A percentile compares a stretch with the other conserved stretches of the same genome.
These are phyloP conservation scores for Asbolus verrucosus DNA, from an alignment of 1,140 invertebrate species.

Conservation along the genomic window DNA sequence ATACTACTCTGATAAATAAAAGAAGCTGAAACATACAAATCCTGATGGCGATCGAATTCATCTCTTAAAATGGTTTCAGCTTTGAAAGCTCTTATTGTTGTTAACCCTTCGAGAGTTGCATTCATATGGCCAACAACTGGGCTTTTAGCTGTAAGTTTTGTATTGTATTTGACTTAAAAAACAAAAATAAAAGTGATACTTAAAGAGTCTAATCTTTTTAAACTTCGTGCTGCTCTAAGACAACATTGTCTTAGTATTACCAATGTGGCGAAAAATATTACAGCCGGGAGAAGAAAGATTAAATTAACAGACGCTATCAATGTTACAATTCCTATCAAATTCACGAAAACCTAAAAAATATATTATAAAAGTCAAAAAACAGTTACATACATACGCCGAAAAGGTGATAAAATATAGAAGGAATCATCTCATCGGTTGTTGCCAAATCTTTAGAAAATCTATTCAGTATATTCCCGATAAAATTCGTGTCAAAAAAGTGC, in stretches of 20 bases:
- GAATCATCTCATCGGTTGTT: slow-evolving; percentile 24
- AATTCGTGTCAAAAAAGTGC: slow-evolving; percentile 73
- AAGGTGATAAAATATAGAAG: slow-evolving; percentile 3
- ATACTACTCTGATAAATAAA: slow-evolving; percentile 72
- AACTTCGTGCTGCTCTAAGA: slow-evolving; percentile 71
- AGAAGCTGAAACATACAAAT: slow-evolving; percentile 76
- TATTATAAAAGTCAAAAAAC: too few relatives aligned
- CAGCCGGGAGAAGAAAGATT: slow-evolving; percentile 62
- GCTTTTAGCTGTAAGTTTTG: slow-evolving; percentile 61
- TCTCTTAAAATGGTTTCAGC: slow-evolving; percentile 81
- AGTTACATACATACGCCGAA: slow-evolving; percentile 8
- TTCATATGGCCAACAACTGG: slow-evolving; percentile 78
- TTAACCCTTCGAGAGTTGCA: slow-evolving; percentile 77
- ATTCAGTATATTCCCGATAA: slow-evolving; percentile 70
- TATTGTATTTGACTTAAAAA: background rate
- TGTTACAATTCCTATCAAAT: slow-evolving; percentile 50
- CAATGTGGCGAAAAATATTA: slow-evolving; percentile 69
- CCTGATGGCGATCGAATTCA: slow-evolving; percentile 84
- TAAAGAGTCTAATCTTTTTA: slow-evolving; percentile 75
- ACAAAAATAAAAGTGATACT: slow-evolving; percentile 77
- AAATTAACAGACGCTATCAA: slow-evolving; percentile 52
- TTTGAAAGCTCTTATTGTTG: slow-evolving; percentile 87
- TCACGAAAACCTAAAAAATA: too few relatives aligned
- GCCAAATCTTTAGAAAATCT: slow-evolving; percentile 71
- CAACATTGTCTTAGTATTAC: slow-evolving; percentile 71